phyloP scores from a whole-genome alignment of 2,888 invertebrate species.

The Dinocampus coccinellae region DNA sequence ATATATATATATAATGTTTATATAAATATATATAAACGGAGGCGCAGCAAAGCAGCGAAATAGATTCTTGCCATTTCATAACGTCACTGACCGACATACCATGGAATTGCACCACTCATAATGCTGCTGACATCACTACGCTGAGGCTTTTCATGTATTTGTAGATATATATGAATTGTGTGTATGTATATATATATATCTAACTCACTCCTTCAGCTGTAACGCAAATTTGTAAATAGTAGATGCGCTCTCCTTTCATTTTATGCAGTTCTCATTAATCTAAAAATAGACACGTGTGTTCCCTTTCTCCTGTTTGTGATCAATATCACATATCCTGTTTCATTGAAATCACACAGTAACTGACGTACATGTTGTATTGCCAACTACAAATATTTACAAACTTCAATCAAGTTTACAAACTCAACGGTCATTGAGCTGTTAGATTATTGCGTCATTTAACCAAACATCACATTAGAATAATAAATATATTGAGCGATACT shows the following conservation, averaged over 20 bases:
- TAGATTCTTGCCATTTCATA: conserved; percentile 66
- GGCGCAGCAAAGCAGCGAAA: conserved; percentile 46
- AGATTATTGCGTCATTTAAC: conserved; percentile 7
- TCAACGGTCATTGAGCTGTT: conserved; percentile 5
- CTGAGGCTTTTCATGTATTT: not conserved
- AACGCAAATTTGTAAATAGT: conserved; percentile 21
- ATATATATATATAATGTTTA: conserved; percentile 3
- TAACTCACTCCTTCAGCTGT: not conserved
- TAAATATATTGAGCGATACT: not conserved
- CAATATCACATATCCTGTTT: conserved; percentile 27
- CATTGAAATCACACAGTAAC: not conserved
- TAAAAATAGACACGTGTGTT: conserved; percentile 22
- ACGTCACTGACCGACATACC: conserved; percentile 66
- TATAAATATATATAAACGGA: conserved; percentile 1
- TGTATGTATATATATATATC: not conserved
- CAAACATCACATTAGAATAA: not conserved
- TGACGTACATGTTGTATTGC: conserved; percentile 11
- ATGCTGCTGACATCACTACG: conserved; percentile 25
- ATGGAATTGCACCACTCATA: conserved; percentile 31
- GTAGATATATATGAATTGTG: not conserved
- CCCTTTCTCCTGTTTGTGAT: conserved; percentile 10
- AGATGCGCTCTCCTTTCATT: conserved; percentile 21
- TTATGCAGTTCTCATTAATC: conserved; percentile 10
- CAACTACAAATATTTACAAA: conserved; percentile 10
- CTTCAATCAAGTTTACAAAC: conserved; percentile 14